Conservation (phyloP, 2,797 vertebrate genomes). For the Danio albolineatus region DNA sequence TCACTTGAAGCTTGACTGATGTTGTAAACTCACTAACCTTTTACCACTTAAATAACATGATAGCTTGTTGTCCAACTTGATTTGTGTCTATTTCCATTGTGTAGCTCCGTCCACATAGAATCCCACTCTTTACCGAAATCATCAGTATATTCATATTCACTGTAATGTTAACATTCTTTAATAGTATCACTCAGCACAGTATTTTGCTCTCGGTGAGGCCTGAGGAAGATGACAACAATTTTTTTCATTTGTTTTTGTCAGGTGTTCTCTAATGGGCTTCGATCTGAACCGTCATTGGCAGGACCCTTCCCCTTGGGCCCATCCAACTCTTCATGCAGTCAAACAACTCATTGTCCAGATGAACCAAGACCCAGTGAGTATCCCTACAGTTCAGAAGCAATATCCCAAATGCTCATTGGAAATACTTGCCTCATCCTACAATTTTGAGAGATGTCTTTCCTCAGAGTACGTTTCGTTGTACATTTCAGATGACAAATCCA, state of each 20-base stretch:
- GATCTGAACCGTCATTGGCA: conserved; percentile 98
- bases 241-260: conserved; percentile 58
- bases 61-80: neutral
- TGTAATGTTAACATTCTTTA: neutral
- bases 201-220: neutral
- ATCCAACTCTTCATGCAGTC: conserved; percentile 93
- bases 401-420: too few relatives aligned
- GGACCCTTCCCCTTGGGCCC: conserved; percentile 95
- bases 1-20: neutral
- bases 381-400: neutral
- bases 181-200: too few relatives aligned
- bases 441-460: too few relatives aligned
- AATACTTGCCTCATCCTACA: too few relatives aligned
- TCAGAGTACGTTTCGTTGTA: too few relatives aligned
- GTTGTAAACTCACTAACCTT: conserved; percentile 12
- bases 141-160: neutral
- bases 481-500: too few relatives aligned
- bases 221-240: neutral
- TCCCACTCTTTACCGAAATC: neutral
- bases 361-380: conserved; percentile 92
- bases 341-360: conserved; percentile 96
- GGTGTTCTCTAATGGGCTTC: conserved; percentile 97
- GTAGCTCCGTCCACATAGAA: neutral
- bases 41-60: neutral
- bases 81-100: neutral